Percentiles rank a stretch among this genome's conserved stretches.
Evolutionary conservation across 2,113 vertebrate species (phyloP).

Genomic region (Cranoglanis bouderius): DNA sequence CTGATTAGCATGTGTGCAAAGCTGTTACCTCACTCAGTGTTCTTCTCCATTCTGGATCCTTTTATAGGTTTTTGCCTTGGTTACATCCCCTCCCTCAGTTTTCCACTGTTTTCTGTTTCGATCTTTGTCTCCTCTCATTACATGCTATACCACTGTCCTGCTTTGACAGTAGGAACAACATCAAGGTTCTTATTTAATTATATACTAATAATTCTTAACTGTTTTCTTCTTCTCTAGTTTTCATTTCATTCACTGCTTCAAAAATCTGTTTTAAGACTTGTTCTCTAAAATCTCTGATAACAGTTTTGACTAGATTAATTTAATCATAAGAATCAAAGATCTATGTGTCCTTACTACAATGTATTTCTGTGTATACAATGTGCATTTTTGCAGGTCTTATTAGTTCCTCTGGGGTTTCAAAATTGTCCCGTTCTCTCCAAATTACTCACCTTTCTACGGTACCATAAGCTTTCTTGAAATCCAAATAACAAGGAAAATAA

Average conservation of each 20-base stretch:
- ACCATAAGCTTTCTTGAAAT: not conserved
- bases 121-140: not conserved
- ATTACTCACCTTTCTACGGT: not conserved
- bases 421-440: not conserved
- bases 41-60: not conserved
- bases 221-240: not conserved
- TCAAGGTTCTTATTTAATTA: not conserved
- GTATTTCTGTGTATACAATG: not conserved
- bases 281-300: not conserved
- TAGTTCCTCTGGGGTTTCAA: not conserved
- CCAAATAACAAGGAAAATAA: not conserved
- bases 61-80: not conserved
- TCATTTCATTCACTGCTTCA: not conserved
- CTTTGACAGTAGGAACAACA: not conserved
- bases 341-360: not conserved
- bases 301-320: not conserved
- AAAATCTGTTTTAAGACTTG: not conserved
- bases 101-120: not conserved
- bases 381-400: not conserved
- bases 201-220: not conserved
- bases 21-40: not conserved
- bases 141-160: not conserved
- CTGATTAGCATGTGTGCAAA: slow-evolving; percentile 6
- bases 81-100: not conserved
- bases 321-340: not conserved